phyloP scores from a whole-genome alignment of 23 tunicate species.

The Corella eumyota region DNA sequence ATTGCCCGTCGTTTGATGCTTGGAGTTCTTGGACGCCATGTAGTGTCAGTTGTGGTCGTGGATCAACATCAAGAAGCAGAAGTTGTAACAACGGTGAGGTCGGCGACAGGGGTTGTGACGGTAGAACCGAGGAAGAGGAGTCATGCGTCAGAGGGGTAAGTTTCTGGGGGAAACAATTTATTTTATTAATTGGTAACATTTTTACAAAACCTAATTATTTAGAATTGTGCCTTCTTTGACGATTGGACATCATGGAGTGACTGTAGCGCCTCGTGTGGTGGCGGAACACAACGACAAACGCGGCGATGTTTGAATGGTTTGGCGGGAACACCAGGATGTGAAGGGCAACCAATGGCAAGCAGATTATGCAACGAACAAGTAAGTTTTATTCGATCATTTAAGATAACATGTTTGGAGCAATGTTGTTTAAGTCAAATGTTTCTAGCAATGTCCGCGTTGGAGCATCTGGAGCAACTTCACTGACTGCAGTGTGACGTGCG shows the following conservation, averaged over 20 bases:
- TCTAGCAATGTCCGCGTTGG: constrained; percentile 63
- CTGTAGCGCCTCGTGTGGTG: constrained; percentile 50
- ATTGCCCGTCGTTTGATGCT: constrained; percentile 29
- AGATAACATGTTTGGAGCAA: too few relatives aligned
- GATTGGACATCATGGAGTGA: constrained; percentile 42
- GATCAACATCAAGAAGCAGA: constrained; percentile 18
- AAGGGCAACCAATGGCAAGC: constrained; percentile 18
- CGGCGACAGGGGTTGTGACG: constrained; percentile 46
- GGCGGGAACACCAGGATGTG: constrained; percentile 6
- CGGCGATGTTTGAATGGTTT: constrained; percentile 16
- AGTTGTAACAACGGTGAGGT: constrained; percentile 24
- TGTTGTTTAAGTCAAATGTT: too few relatives aligned
- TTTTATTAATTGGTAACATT: neutral
- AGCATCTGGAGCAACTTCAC: constrained; percentile 62
- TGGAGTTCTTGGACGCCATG: constrained; percentile 49
- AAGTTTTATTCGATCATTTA: neutral
- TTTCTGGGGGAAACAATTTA: neutral
- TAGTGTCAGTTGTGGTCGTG: constrained; percentile 36
- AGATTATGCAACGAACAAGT: constrained; percentile 36
- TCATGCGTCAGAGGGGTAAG: constrained; percentile 21
- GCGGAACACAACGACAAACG: constrained; percentile 24
- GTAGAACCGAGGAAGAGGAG: constrained; percentile 3
- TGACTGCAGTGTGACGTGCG: constrained; percentile 53
- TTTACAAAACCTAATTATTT: neutral
- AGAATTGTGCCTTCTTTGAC: constrained; percentile 42